Evolutionary conservation across 2,888 invertebrate species (phyloP).

Genomic region (Lagria hirta): DNA sequence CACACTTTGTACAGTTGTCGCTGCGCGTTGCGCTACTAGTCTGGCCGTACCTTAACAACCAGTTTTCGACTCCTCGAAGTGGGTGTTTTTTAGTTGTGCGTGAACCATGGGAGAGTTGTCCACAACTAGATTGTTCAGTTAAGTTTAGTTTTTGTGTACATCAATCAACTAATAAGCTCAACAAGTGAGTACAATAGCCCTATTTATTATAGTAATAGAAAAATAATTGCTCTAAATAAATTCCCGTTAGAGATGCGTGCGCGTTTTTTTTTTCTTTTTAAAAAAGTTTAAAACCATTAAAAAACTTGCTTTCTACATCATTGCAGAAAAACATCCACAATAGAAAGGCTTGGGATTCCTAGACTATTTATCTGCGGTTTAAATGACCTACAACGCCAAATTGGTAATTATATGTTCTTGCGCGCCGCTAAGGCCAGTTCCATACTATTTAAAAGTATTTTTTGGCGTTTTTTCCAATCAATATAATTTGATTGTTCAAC

Average conservation of each 20-base stretch:
- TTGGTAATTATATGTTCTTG: no score
- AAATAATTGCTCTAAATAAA: no score
- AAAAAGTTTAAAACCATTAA: background rate
- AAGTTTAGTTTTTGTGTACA: constrained; percentile 23
- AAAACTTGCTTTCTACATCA: no score
- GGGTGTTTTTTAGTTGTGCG: constrained; percentile 29
- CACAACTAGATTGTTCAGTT: constrained; percentile 21
- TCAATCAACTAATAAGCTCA: constrained; percentile 26
- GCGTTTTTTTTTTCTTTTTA: background rate
- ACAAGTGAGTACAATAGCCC: constrained; percentile 24
- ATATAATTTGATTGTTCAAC: background rate
- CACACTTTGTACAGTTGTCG: no score
- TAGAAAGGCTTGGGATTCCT: constrained; percentile 9
- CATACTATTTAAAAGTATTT: constrained; percentile 7
- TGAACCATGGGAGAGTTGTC: constrained; percentile 25
- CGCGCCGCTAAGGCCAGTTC: no score
- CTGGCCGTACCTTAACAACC: constrained; percentile 30
- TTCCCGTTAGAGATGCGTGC: no score
- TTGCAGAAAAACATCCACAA: constrained; percentile 10
- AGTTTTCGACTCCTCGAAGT: constrained; percentile 23
- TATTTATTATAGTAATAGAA: constrained; percentile 10
- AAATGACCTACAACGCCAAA: no score
- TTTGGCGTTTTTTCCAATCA: background rate
- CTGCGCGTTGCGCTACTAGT: no score
- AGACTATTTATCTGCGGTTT: no score